These are phyloP conservation scores for Cremastobaeus sp. DNA, from an alignment of 2,888 invertebrate genomes.

Conservation along the genomic window DNA sequence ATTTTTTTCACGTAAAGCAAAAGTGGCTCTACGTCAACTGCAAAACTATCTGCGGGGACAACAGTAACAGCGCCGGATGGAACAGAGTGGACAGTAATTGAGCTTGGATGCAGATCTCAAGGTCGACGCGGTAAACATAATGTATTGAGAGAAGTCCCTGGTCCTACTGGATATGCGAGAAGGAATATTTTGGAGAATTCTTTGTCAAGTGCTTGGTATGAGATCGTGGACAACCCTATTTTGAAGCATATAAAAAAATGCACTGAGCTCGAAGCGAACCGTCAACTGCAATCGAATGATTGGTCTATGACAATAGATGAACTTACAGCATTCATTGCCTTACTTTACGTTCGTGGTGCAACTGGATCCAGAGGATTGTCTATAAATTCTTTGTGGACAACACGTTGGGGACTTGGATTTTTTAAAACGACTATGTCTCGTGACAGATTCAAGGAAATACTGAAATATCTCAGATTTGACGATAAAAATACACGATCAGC, in stretches of 20 bases:
- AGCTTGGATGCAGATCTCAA: conserved; percentile 5
- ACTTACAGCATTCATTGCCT: conserved; percentile 26
- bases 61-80: too few species aligned
- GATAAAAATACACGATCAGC: too few species aligned
- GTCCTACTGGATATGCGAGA: conserved; percentile 20
- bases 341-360: conserved; percentile 16
- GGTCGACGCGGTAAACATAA: conserved; percentile 7
- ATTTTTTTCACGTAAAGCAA: too few species aligned
- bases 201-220: conserved; percentile 14
- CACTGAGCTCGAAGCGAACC: conserved; percentile 23
- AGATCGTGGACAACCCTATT: conserved; percentile 11
- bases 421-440: conserved; percentile 47
- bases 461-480: too few species aligned
- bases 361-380: conserved; percentile 12
- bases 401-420: conserved; percentile 38
- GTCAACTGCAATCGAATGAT: not conserved
- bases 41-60: too few species aligned
- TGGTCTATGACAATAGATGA: conserved; percentile 23
- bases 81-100: conserved; percentile 29
- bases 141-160: conserved; percentile 21
- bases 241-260: conserved; percentile 27
- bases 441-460: too few species aligned
- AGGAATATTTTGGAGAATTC: conserved; percentile 2
- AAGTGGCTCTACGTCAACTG: too few species aligned
- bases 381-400: conserved; percentile 20